Percentiles rank a stretch among this genome's conserved stretches.
phyloP scores from a whole-genome alignment of 2,888 invertebrate genomes.

The Mesorhabditis spiculigera region DNA sequence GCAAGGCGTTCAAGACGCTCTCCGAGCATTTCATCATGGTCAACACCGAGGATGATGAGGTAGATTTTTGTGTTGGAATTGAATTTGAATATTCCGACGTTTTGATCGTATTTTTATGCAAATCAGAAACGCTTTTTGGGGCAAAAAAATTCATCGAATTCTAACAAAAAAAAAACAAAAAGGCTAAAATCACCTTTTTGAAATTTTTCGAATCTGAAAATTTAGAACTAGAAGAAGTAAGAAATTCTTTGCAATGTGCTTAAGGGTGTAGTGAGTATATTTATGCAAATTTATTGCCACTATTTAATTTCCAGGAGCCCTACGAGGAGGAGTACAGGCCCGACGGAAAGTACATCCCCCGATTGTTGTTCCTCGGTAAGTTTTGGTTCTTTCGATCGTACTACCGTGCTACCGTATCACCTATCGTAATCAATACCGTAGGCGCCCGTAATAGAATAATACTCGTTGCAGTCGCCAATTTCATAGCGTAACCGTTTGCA shows the following conservation, averaged over 20 bases:
- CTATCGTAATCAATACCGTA: too few species aligned
- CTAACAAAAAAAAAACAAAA: too few species aligned
- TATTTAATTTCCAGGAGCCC: slow-evolving; percentile 26
- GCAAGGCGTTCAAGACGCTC: slow-evolving; percentile 55
- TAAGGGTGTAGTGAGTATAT: too few species aligned
- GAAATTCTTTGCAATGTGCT: neutral
- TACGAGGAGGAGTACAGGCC: slow-evolving; percentile 57
- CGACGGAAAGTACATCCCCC: slow-evolving; percentile 56
- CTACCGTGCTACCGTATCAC: too few species aligned
- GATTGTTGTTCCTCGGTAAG: slow-evolving; percentile 51
- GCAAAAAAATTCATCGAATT: too few species aligned
- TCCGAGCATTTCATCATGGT: slow-evolving; percentile 61
- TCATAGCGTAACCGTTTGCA: slow-evolving; percentile 11
- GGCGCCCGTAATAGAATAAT: too few species aligned
- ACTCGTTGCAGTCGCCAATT: neutral
- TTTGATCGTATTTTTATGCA: neutral
- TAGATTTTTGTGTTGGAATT: too few species aligned
- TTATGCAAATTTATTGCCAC: too few species aligned
- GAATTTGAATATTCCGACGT: neutral
- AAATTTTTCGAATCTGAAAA: neutral
- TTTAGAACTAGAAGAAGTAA: neutral
- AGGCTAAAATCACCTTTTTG: too few species aligned
- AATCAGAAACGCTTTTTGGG: too few species aligned
- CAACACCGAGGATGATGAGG: slow-evolving; percentile 62
- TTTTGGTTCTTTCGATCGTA: neutral